Conservation (phyloP, 2,797 vertebrate species). For the Pteropus rufus region DNA sequence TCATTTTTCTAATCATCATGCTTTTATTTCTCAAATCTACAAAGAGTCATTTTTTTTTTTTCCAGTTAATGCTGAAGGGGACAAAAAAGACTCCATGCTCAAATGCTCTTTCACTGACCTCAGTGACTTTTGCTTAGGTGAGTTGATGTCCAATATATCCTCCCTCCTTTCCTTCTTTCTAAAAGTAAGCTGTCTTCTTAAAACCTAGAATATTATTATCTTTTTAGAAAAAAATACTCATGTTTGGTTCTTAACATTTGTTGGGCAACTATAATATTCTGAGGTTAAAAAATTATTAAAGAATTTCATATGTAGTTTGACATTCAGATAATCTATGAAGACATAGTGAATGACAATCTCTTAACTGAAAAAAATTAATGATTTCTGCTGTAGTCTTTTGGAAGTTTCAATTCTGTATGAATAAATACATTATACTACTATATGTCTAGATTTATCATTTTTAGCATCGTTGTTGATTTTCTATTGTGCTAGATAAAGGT, state of each 20-base stretch:
- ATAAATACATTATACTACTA: not conserved
- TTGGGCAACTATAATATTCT: not conserved
- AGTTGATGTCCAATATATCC: conserved; percentile 65
- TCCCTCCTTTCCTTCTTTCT: not conserved
- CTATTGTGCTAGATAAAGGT: not conserved
- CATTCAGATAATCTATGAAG: not conserved
- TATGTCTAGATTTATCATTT: not conserved
- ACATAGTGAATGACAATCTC: not conserved
- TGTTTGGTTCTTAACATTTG: not conserved
- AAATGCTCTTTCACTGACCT: conserved; percentile 83
- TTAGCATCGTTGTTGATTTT: not conserved
- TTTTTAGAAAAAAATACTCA: not conserved
- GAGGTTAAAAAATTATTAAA: not conserved
- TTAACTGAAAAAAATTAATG: not conserved
- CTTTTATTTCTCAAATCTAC: not conserved
- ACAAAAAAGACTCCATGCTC: conserved; percentile 79
- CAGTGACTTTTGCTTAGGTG: conserved; percentile 81
- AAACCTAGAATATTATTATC: not conserved
- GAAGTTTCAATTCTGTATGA: not conserved
- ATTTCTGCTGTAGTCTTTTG: not conserved
- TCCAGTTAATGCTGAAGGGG: conserved; percentile 80
- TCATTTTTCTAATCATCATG: not conserved
- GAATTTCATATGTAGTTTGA: not conserved
- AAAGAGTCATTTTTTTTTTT: conserved; percentile 12
- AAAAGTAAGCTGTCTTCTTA: not conserved